Conservation (phyloP, 2,888 invertebrate genomes). For the Erynnis tages region DNA sequence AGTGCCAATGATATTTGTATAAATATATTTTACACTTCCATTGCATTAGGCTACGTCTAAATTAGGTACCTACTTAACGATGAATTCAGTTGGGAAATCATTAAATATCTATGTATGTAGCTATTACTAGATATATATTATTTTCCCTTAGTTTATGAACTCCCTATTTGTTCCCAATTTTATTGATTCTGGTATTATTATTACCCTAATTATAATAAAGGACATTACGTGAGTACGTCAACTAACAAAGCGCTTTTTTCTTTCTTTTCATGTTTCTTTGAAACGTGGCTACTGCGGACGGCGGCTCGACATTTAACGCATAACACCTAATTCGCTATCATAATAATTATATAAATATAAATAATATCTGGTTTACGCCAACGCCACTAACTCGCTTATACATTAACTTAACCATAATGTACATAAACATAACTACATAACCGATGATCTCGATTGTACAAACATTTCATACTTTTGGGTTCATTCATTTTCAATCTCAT, state of each 20-base stretch:
- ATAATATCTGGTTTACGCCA: conserved; percentile 78
- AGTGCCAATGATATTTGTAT: too few species aligned
- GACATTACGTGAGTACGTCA: conserved; percentile 56
- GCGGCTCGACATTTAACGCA: conserved; percentile 64
- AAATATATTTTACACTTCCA: too few species aligned
- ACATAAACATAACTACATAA: conserved; percentile 42
- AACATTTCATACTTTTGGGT: neutral
- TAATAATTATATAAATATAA: conserved; percentile 38
- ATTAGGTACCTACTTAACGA: too few species aligned
- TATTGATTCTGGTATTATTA: neutral
- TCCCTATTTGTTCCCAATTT: neutral
- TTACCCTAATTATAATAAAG: conserved; percentile 33
- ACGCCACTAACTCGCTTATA: conserved; percentile 75
- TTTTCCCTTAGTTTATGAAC: too few species aligned
- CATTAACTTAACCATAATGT: conserved; percentile 33
- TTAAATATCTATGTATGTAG: neutral
- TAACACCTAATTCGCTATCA: conserved; percentile 59
- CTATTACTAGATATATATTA: too few species aligned
- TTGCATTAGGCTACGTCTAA: too few species aligned
- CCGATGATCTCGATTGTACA: conserved; percentile 45
- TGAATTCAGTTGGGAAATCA: too few species aligned
- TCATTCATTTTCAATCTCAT: neutral
- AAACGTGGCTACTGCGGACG: conserved; percentile 74
- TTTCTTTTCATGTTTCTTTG: conserved; percentile 82
- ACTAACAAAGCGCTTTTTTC: conserved; percentile 79